Evolutionary conservation across 2,888 invertebrate genomes (phyloP).

Genomic region (Limenitis arthemis): DNA sequence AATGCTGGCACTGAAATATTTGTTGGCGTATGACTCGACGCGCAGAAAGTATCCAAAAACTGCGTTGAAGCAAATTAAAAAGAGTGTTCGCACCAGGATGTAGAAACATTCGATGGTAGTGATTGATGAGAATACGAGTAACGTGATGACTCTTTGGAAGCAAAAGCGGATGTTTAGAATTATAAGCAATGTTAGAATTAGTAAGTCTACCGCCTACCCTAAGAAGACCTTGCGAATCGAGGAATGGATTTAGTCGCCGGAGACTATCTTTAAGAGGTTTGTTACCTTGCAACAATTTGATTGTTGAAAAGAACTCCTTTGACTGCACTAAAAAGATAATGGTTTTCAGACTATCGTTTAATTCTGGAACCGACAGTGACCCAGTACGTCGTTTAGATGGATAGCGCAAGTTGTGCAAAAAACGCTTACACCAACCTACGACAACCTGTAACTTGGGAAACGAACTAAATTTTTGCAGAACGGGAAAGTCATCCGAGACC

Average conservation of each 20-base stretch:
- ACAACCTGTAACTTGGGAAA: no score
- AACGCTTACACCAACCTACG: no score
- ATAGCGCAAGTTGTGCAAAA: no score
- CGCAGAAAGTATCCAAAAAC: neutral
- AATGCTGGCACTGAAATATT: conserved; percentile 7
- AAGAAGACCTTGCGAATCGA: neutral
- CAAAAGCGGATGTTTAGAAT: neutral
- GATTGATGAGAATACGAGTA: no score
- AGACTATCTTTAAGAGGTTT: neutral
- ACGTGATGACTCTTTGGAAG: neutral
- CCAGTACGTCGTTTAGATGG: no score
- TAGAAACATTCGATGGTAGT: no score
- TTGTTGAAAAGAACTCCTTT: no score
- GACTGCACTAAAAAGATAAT: no score
- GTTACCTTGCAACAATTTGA: neutral
- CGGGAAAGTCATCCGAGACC: no score
- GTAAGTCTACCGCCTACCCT: neutral
- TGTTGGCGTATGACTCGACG: conserved; percentile 11
- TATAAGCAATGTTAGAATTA: neutral
- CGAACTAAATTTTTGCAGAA: no score
- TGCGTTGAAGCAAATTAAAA: conserved; percentile 1
- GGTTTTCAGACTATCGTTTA: no score
- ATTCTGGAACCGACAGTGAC: no score
- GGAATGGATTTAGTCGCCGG: neutral
- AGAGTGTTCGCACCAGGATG: conserved; percentile 1